Percentiles rank a stretch among this genome's conserved stretches.
phyloP scores from a whole-genome alignment of 2,888 invertebrate genomes.

The Ormyrus labotus region DNA sequence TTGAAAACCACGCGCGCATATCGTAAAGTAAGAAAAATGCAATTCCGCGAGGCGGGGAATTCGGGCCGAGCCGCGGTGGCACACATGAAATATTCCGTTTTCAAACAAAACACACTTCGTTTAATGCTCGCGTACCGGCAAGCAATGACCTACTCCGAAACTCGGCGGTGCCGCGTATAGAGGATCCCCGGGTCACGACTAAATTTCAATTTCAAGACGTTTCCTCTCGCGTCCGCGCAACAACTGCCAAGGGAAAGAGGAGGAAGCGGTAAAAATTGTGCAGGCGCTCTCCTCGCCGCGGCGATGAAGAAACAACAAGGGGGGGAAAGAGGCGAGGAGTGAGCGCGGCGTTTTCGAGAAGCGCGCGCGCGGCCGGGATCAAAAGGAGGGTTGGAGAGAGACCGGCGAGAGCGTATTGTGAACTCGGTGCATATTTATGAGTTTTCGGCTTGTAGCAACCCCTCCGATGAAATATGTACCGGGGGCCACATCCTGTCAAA shows the following conservation, averaged over 20 bases:
- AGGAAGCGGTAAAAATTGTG: not conserved
- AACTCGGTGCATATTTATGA: conserved; percentile 65
- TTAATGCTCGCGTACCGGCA: no score
- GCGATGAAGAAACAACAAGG: not conserved
- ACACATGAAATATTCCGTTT: no score
- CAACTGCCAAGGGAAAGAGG: not conserved
- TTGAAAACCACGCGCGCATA: no score
- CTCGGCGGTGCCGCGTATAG: not conserved
- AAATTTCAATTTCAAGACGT: conserved; percentile 53
- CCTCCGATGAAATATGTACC: conserved; percentile 60
- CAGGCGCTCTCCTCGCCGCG: not conserved
- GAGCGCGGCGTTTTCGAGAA: conserved; percentile 2
- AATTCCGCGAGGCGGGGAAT: not conserved
- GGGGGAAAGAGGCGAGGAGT: not conserved
- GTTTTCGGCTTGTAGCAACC: conserved; percentile 49
- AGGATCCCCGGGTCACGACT: not conserved
- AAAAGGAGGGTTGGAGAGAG: not conserved
- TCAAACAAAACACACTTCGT: no score
- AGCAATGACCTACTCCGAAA: conserved; percentile 48
- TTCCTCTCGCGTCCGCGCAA: not conserved
- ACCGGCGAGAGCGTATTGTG: no score
- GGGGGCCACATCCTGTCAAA: conserved; percentile 61
- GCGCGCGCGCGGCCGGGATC: not conserved
- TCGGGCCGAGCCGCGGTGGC: conserved; percentile 5
- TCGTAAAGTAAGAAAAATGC: no score